Conservation (phyloP, 2,113 vertebrate species). For the Gymnogyps californianus region DNA sequence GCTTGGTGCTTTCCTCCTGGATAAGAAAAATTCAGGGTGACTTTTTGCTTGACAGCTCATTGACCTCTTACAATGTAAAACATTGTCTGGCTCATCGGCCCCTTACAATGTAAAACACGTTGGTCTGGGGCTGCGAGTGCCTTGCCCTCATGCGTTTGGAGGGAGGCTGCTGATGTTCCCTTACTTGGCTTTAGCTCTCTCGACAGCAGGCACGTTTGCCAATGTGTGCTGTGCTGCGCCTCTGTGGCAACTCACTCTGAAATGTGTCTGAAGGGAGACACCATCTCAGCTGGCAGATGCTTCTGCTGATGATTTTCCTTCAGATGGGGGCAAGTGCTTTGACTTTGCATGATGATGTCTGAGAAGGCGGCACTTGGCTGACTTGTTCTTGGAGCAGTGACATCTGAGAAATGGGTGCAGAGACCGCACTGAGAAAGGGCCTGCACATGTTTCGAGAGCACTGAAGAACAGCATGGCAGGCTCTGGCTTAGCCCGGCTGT, state of each 20-base stretch:
- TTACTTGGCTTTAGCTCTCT: not conserved
- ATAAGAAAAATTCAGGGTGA: not conserved
- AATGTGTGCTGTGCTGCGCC: not conserved
- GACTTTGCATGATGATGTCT: not conserved
- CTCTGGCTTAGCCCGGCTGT: not conserved
- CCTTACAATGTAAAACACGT: not conserved
- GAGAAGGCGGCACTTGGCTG: not conserved
- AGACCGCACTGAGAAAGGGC: not conserved
- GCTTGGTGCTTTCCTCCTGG: not conserved
- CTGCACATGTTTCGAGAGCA: not conserved
- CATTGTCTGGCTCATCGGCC: accelerated
- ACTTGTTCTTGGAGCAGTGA: not conserved
- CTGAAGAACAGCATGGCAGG: not conserved
- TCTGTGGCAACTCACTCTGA: not conserved
- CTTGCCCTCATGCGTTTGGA: accelerated
- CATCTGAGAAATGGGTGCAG: not conserved
- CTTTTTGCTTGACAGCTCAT: not conserved
- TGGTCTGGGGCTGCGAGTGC: not conserved
- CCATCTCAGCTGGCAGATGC: not conserved
- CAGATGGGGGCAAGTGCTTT: not conserved
- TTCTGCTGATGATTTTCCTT: not conserved
- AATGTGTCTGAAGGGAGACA: not conserved
- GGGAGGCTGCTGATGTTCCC: not conserved
- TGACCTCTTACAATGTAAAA: not conserved
- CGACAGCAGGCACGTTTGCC: not conserved